These are phyloP conservation scores for Melanostoma scalare DNA, from an alignment of 2,888 invertebrate genomes.

Conservation along the genomic window DNA sequence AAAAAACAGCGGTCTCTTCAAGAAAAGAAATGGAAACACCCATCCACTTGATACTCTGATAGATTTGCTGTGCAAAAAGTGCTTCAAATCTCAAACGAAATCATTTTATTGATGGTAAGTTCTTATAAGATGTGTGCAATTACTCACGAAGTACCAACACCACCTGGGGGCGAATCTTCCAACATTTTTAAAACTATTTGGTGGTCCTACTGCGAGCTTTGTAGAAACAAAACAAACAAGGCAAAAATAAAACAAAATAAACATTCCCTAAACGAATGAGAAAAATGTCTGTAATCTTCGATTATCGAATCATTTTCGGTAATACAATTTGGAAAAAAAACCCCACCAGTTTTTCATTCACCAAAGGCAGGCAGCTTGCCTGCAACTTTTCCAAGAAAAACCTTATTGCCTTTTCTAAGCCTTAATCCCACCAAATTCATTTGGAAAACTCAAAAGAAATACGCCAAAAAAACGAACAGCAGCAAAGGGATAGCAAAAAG, in stretches of 20 bases:
- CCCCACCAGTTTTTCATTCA: constrained; percentile 20
- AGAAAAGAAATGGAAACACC: too few species aligned
- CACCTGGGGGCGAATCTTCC: neutral
- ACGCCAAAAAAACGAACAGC: neutral
- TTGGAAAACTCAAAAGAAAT: constrained; percentile 48
- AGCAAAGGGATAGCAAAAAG: neutral
- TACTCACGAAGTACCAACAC: too few species aligned
- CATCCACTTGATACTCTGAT: too few species aligned
- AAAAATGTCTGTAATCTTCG: constrained; percentile 50
- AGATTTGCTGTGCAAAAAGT: too few species aligned
- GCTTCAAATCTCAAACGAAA: too few species aligned
- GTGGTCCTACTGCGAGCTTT: too few species aligned
- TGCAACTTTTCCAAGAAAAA: constrained; percentile 15
- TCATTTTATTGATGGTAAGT: too few species aligned
- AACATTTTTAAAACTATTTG: too few species aligned
- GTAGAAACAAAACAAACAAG: neutral
- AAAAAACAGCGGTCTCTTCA: too few species aligned
- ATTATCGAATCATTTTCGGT: constrained; percentile 71
- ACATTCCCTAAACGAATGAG: constrained; percentile 30
- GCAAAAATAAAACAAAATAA: constrained; percentile 10
- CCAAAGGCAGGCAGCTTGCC: constrained; percentile 44
- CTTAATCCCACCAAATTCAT: constrained; percentile 54
- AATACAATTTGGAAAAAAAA: constrained; percentile 52
- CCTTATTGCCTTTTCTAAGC: constrained; percentile 26
- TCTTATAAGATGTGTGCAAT: too few species aligned